Percentiles rank a stretch among this genome's conserved stretches.
Evolutionary conservation across 2,888 invertebrate genomes (phyloP).

Genomic region (Ectemnius continuus): DNA sequence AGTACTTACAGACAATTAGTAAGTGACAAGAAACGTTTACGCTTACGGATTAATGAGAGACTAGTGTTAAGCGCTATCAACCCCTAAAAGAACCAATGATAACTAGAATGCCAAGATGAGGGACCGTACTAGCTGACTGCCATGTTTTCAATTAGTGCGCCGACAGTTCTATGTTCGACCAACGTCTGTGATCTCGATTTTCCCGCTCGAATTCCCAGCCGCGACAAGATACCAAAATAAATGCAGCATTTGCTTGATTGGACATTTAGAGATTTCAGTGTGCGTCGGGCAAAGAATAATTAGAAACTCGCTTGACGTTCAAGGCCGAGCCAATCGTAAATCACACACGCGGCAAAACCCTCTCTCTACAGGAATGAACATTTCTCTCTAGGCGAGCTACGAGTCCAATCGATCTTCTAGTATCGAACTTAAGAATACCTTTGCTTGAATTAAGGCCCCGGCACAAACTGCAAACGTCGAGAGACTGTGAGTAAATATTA

Average conservation of each 20-base stretch:
- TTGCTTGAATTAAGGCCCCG: conserved; percentile 62
- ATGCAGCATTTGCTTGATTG: too few species aligned
- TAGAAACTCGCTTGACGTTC: conserved; percentile 26
- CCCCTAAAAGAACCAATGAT: conserved; percentile 29
- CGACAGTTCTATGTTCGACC: conserved; percentile 18
- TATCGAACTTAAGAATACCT: conserved; percentile 62
- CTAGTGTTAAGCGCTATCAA: conserved; percentile 20
- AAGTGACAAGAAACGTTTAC: neutral
- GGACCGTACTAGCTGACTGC: conserved; percentile 28
- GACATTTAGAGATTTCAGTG: neutral
- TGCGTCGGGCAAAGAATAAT: neutral
- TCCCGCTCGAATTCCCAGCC: too few species aligned
- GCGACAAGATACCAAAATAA: too few species aligned
- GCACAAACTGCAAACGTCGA: conserved; percentile 68
- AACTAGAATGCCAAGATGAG: conserved; percentile 23
- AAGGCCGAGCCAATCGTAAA: conserved; percentile 18
- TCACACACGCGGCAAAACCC: conserved; percentile 37
- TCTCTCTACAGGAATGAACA: conserved; percentile 42
- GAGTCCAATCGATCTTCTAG: conserved; percentile 51
- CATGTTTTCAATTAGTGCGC: conserved; percentile 13
- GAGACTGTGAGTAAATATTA: conserved; percentile 60
- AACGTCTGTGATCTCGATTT: conserved; percentile 35
- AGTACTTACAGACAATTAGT: conserved; percentile 32
- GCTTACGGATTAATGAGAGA: neutral
- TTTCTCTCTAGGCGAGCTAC: conserved; percentile 47